Base-by-base conservation (phyloP, 2,888 invertebrate genomes). In the Athetis lepigone region DNA sequence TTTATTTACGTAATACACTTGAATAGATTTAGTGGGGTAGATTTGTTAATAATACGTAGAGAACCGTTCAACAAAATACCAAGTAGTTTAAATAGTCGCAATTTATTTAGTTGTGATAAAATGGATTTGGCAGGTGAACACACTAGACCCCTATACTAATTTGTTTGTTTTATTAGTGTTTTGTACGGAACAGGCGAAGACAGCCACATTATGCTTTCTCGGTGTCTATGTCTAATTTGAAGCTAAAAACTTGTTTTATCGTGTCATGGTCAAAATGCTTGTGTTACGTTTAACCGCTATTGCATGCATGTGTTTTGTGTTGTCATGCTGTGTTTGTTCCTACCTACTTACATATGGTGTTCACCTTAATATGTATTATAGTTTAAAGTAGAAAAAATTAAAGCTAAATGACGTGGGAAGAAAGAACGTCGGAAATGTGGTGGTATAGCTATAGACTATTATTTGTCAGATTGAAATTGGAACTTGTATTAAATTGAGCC, bases 71-170 rank as follows among this genome's bases (percentile, higher is more conserved):
- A 46, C 11, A 16, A 25, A 47, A 3, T 23, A 46, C 27, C 9
- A n/a, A 9, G 13, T 25, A 25, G 46, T 50, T 25, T 16, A 21
- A 59, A 1, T 11, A 25, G 7, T 39, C 18, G 4, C 11, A 6
- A 7, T 58, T 43, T 39, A 11, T 25, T 29, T 46, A 13, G 4
- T 43, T 54, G 11, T 27, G 23, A 21, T 37, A 29, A 37, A 63
- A 61, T 73, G 70, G 70, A 69, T 59, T 73, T 27, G 47, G 67
- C 74, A 74, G 59, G 77, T 77, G 67, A 73, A 77, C 77, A 73
- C 80, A 77, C 79, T 79, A 79, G 77, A 68, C 66, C 59, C 21
- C 40, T 70, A 19, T 42, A 46, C 29, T 9, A 58, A 45, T 57
- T 45, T 75, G 36, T 57, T 65, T 64, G 45, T 73, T 47, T 29